Percentiles rank a stretch among this genome's conserved stretches.
Conservation (phyloP, 2,888 invertebrate species). For the Campopleginae sp. region DNA sequence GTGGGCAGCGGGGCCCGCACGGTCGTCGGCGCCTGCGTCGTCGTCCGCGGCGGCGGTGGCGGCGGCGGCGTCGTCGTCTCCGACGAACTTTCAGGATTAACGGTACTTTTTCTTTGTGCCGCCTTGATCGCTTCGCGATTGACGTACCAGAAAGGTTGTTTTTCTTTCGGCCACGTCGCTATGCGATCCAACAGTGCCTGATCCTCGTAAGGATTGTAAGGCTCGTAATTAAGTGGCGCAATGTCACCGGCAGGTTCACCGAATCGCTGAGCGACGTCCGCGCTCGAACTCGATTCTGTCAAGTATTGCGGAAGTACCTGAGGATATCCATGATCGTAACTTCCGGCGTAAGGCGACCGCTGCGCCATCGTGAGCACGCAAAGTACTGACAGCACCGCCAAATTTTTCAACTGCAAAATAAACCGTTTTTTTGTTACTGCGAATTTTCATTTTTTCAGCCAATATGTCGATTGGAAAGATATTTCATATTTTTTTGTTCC, state of each 20-base stretch:
- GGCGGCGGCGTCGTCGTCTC: not conserved
- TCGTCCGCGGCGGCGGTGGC: not conserved
- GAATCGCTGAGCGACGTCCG: conserved; percentile 85
- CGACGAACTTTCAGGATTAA: not conserved
- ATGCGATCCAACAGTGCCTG: conserved; percentile 87
- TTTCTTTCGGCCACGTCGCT: conserved; percentile 87
- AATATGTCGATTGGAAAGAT: too few relatives aligned
- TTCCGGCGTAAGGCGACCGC: conserved; percentile 88
- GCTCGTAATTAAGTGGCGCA: conserved; percentile 84
- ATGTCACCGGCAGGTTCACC: conserved; percentile 82
- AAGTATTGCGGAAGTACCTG: conserved; percentile 80
- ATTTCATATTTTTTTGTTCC: too few relatives aligned
- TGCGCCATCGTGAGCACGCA: conserved; percentile 85
- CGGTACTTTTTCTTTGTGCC: conserved; percentile 83
- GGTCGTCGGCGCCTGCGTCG: not conserved
- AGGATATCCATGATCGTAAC: conserved; percentile 86
- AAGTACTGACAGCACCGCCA: conserved; percentile 77
- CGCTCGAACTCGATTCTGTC: conserved; percentile 75
- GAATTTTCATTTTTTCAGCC: too few relatives aligned
- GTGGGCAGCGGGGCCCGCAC: not conserved
- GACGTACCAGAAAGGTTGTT: conserved; percentile 90
- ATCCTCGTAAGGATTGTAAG: conserved; percentile 89
- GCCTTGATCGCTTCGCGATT: conserved; percentile 88
- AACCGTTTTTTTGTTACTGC: not conserved
- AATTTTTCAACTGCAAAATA: conserved; percentile 71